A percentile compares a stretch with the other conserved stretches of the same genome.
Evolutionary conservation across 2,797 vertebrate genomes (phyloP).

Genomic region (Argyrosomus regius): DNA sequence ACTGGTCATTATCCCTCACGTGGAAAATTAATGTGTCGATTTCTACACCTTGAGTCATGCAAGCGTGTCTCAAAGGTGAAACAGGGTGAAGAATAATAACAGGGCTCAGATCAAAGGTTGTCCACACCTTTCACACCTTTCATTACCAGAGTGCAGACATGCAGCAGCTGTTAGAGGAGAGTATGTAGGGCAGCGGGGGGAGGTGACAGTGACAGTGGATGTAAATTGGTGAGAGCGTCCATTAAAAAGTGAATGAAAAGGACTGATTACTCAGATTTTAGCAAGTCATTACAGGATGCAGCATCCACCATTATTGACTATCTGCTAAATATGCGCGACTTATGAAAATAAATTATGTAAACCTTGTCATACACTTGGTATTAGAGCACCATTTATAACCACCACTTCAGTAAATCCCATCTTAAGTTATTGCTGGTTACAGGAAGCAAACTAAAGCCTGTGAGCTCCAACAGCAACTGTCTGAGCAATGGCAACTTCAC

Average conservation of each 20-base stretch:
- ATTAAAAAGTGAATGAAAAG: slow-evolving; percentile 39
- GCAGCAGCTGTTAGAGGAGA: slow-evolving; percentile 48
- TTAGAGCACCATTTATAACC: slow-evolving; percentile 23
- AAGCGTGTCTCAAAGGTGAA: slow-evolving; percentile 16
- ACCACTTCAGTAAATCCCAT: neutral
- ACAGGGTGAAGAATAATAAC: slow-evolving; percentile 24
- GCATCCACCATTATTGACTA: slow-evolving; percentile 30
- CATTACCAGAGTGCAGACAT: slow-evolving; percentile 32
- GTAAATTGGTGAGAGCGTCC: slow-evolving; percentile 3
- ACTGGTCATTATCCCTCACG: too few relatives aligned
- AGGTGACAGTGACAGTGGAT: slow-evolving; percentile 2
- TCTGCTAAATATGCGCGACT: slow-evolving; percentile 13
- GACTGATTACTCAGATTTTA: slow-evolving; percentile 40
- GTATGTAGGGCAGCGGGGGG: slow-evolving; percentile 40
- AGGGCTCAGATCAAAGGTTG: slow-evolving; percentile 51
- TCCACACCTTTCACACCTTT: slow-evolving; percentile 19
- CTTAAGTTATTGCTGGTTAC: neutral
- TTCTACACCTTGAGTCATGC: slow-evolving; percentile 20
- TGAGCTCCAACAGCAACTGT: neutral
- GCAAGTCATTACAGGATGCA: slow-evolving; percentile 16
- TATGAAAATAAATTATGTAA: slow-evolving; percentile 29
- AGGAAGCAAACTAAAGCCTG: neutral
- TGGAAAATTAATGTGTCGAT: neutral
- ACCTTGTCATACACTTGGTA: slow-evolving; percentile 3
- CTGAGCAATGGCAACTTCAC: neutral